Conservation (phyloP, 1,140 invertebrate genomes). For the Tetragonula clypearis region DNA sequence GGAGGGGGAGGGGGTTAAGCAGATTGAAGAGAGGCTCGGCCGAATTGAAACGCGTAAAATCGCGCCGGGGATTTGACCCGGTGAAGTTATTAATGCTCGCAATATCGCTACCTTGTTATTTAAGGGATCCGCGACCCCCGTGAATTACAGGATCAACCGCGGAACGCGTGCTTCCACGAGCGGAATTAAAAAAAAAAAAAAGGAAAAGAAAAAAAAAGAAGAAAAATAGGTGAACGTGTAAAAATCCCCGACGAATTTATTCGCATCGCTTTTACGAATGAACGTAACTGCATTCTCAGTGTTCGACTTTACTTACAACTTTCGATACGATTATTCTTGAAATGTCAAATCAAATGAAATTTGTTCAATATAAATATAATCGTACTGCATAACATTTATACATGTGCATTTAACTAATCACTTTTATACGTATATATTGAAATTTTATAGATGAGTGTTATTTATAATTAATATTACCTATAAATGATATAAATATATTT, state of each 20-base stretch:
- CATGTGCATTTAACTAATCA: too few relatives aligned
- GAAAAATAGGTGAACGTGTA: neutral
- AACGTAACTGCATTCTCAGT: neutral
- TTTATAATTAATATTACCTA: too few relatives aligned
- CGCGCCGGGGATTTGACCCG: slow-evolving; percentile 25
- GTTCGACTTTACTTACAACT: neutral
- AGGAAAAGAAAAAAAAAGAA: too few relatives aligned
- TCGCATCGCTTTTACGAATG: neutral
- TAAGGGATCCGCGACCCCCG: slow-evolving; percentile 9
- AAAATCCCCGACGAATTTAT: neutral
- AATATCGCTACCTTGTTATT: slow-evolving; percentile 43
- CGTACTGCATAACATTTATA: too few relatives aligned
- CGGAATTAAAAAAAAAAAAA: neutral
- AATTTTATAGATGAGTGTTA: too few relatives aligned
- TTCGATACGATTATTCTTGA: neutral
- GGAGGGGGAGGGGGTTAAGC: slow-evolving; percentile 46
- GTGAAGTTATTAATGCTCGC: slow-evolving; percentile 41
- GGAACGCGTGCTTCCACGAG: neutral
- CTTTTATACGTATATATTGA: too few relatives aligned
- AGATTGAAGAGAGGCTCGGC: slow-evolving; percentile 47
- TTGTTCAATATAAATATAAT: too few relatives aligned
- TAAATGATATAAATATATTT: too few relatives aligned
- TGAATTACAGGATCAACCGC: slow-evolving; percentile 18
- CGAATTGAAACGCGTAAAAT: slow-evolving; percentile 39
- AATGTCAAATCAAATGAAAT: too few relatives aligned